A percentile compares a stretch with the other conserved stretches of the same genome.
Conservation (phyloP, 2,888 invertebrate species). For the Nomada hirtipes region DNA sequence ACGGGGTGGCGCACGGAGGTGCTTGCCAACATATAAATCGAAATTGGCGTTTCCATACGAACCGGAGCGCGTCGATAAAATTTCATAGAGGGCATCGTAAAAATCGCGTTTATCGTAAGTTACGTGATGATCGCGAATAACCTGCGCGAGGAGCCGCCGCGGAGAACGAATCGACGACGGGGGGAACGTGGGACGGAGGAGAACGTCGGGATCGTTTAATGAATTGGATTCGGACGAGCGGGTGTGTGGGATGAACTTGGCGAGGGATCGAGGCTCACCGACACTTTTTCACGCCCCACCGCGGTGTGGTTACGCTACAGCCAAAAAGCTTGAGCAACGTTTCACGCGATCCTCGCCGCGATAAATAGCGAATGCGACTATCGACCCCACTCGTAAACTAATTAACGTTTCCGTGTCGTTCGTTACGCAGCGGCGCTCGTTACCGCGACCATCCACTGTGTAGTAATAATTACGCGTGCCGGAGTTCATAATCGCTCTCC, state of each 20-base stretch:
- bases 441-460: slow-evolving; percentile 4
- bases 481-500: not conserved
- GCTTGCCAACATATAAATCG: not conserved
- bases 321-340: not conserved
- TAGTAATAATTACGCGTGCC: slow-evolving; percentile 17
- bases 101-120: slow-evolving; percentile 23
- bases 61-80: slow-evolving; percentile 27
- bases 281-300: slow-evolving; percentile 5
- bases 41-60: slow-evolving; percentile 28
- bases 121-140: not conserved
- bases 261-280: slow-evolving; percentile 50
- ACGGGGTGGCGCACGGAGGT: not conserved
- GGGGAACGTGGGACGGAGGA: not conserved
- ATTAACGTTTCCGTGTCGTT: slow-evolving; percentile 51
- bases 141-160: not conserved
- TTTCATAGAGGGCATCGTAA: slow-evolving; percentile 29
- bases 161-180: not conserved
- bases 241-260: slow-evolving; percentile 62
- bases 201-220: slow-evolving; percentile 56
- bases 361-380: slow-evolving; percentile 31
- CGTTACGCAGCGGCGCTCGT: not conserved
- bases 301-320: not conserved
- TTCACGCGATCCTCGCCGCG: slow-evolving; percentile 17
- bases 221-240: slow-evolving; percentile 71
- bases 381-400: slow-evolving; percentile 41